Evolutionary conservation across 2,113 vertebrate genomes (phyloP), one percentile per base, ranked within the genome.

Genomic region (Anguilla japonica): DNA sequence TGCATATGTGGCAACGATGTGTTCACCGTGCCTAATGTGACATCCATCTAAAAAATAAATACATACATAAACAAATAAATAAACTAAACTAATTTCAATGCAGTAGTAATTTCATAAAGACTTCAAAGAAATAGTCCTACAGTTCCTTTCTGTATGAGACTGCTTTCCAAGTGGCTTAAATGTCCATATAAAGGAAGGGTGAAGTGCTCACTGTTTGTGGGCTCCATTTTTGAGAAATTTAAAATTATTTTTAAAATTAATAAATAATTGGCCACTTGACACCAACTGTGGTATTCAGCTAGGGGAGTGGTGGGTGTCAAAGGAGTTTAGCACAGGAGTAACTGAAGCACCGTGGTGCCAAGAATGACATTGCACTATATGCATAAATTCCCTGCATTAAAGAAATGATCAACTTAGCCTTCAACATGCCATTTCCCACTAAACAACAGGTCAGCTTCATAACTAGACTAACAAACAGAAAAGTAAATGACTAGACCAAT

Each of bases 1-100:
- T 34, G n/a, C 34, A 4, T 90, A 92, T 89, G 91, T 92, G 91
- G 90, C 93, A 93, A 91, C 91, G 91, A 91, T 89, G 87, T 91
- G 90, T 88, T 78, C 89, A 89, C 41, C 41, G 80, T 78, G 40
- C 86, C 20, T 78, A 22, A 8, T 84, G 57, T 56, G 50, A 9
- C 3, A 15, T 4, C 53, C 20, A 14, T 39, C 20, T 7, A 34
- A 11, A 20, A 14, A 71, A 39, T 40, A 57, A 39, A n/a, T 34
- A 34, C 34, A 9, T 26, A 26, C 1, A 26, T 3, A 6, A 46
- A 6, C 2, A 46, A 46, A 46, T 46, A 46, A 34, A n/a, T n/a
- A n/a, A n/a, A n/a, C n/a, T n/a, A n/a, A 34, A 53, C 13, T 82
- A 80, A 67, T 85, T 83, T 78, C 86, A 79, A 79, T n/a, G 75